phyloP scores from a whole-genome alignment of 1,140 invertebrate genomes.

The Caerostris extrusa region DNA sequence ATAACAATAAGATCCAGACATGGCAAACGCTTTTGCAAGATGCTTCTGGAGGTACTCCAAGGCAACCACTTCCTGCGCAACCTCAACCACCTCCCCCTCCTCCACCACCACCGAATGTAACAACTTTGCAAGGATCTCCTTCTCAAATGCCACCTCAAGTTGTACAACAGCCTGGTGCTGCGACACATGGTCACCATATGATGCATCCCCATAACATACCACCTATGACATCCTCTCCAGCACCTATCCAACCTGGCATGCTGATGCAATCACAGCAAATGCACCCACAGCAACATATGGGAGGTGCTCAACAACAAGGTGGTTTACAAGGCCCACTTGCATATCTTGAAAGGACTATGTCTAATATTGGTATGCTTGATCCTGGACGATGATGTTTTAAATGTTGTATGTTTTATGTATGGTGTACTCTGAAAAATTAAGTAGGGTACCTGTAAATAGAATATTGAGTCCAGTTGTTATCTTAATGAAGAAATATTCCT shows the following conservation, averaged over 20 bases:
- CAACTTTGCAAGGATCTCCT: slow-evolving; percentile 56
- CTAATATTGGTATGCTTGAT: slow-evolving; percentile 90
- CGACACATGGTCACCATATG: slow-evolving; percentile 58
- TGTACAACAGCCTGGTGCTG: slow-evolving; percentile 12
- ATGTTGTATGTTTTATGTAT: not conserved
- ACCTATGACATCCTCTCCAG: slow-evolving; percentile 77
- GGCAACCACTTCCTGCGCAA: slow-evolving; percentile 82
- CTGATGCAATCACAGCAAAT: slow-evolving; percentile 57
- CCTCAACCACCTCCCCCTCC: slow-evolving; percentile 74
- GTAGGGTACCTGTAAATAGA: not conserved
- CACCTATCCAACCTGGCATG: slow-evolving; percentile 58
- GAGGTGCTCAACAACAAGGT: slow-evolving; percentile 78
- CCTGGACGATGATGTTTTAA: slow-evolving; percentile 80
- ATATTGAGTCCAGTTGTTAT: not conserved
- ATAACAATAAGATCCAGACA: slow-evolving; percentile 93
- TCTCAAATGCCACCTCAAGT: slow-evolving; percentile 45
- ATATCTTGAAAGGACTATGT: slow-evolving; percentile 90
- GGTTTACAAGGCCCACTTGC: slow-evolving; percentile 88
- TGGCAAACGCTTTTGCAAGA: slow-evolving; percentile 92
- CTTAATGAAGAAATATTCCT: not conserved
- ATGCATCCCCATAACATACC: slow-evolving; percentile 74
- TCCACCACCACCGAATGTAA: slow-evolving; percentile 33
- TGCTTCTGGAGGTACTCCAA: slow-evolving; percentile 84
- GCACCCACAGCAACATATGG: slow-evolving; percentile 74
- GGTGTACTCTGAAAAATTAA: not conserved